phyloP scores from a whole-genome alignment of 2,888 invertebrate genomes.

The Cephus rjabovi region DNA sequence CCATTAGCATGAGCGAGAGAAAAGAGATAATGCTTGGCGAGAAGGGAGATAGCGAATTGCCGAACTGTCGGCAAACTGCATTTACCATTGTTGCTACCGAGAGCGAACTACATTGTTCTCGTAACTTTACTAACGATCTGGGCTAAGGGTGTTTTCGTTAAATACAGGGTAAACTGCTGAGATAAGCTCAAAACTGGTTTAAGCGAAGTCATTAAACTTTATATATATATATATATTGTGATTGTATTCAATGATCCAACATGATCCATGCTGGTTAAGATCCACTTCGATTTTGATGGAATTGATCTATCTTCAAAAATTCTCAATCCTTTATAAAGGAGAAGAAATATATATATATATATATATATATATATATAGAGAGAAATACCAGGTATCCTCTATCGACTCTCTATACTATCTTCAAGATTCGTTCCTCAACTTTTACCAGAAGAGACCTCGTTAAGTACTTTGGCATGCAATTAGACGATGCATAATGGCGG shows the following conservation, averaged over 20 bases:
- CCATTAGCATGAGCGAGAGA: neutral
- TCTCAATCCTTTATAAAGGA: too few relatives aligned
- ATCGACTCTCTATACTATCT: neutral
- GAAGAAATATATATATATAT: too few relatives aligned
- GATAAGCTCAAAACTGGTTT: conserved; percentile 45
- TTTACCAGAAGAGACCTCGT: neutral
- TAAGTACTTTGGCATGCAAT: conserved; percentile 21
- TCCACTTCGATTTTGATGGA: too few relatives aligned
- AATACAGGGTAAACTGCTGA: conserved; percentile 40
- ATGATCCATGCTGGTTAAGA: too few relatives aligned
- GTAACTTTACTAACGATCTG: conserved; percentile 50
- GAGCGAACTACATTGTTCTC: conserved; percentile 33
- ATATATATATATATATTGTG: too few relatives aligned
- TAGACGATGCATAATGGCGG: conserved; percentile 28
- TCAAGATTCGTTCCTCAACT: neutral
- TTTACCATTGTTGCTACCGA: conserved; percentile 47
- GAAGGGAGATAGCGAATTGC: neutral
- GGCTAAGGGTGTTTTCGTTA: conserved; percentile 44
- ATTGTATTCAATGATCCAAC: too few relatives aligned
- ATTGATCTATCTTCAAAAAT: too few relatives aligned
- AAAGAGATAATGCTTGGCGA: neutral
- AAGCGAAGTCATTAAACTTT: conserved; percentile 18
- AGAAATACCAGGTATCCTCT: neutral
- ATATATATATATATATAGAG: too few relatives aligned
- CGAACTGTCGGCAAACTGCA: conserved; percentile 51